Evolutionary conservation across 2,888 invertebrate genomes (phyloP), one percentile per base, ranked within the genome.

Genomic region (Dendrolimus houi): DNA sequence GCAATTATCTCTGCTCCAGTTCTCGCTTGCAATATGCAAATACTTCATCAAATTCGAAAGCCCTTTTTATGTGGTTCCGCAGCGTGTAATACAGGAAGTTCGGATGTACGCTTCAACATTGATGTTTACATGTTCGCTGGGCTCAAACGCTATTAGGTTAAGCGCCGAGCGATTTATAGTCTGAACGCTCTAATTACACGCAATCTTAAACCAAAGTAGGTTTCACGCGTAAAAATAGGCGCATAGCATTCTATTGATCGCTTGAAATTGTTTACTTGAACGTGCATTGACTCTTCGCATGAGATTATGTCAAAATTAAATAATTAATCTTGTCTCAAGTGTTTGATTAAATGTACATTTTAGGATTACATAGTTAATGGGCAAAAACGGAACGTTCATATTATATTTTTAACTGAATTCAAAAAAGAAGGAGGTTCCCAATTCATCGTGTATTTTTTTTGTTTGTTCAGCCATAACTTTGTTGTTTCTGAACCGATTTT

Each of bases 121-220:
- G 62, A 71, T 83, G 79, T 85, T 85, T 84, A 82, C 76, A 67
- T 61, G 70, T 73, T 77, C 66, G 78, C 77, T 81, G 81, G 80
- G 81, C 85, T 81, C 74, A 68, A 62, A 65, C 72, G 69, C 75
- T 79, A 77, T 83, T 81, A 78, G 77, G 75, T 77, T 76, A 71
- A 74, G 72, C 74, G 84, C 67, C 69, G 77, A 83, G 65, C 73
- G 80, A 82, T 85, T 85, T 82, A 84, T 75, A 71, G 75, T 74
- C 69, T 69, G 62, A 61, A 59, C 70, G 75, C 68, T 81, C 78
- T 77, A 78, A 82, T 85, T 83, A 81, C 76, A 70, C 65, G 66
- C 75, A 73, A 78, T 77, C 71, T 69, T 69, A 68, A 70, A 62
- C 59, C 59, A 65, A 73, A 79, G 74, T 78, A 72, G 78, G 77